Evolutionary conservation across 2,113 vertebrate species (phyloP), one percentile per base, ranked within the genome.

Genomic region (Chaetura pelagica): DNA sequence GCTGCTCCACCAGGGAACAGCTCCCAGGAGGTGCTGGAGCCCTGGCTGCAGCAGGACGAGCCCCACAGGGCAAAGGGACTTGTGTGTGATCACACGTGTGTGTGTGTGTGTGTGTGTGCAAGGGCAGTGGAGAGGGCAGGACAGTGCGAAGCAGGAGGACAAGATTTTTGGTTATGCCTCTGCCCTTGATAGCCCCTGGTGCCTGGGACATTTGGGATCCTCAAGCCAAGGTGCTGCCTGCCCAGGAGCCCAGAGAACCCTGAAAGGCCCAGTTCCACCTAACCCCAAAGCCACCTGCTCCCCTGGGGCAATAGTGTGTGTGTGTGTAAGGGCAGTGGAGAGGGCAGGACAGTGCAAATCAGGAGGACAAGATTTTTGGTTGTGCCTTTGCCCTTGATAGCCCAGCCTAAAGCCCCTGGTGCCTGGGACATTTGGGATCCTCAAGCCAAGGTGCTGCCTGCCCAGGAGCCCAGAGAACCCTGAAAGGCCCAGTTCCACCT

Each of bases 1-100:
- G 46, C 23, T 4, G 2, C 2, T 38, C 1, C 1, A 1, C 15
- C 26, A 1, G 18, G 0, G 54, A 1, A 0, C 3, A 7, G 46
- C 42, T 7, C 4, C 27, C 24, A 4, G 23, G 6, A 3, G 0
- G 12, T 0, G 8, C 10, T 30, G 3, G 42, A 13, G 2, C 1
- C 15, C 46, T 17, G 54, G 2, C 71, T 44, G 86, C 57, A 17
- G 32, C 3, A 2, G 46, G 40, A 12, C 11, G 40, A 42, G 40
- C 13, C 40, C 40, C 40, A 42, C 40, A 38, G 38, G 38, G 38
- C 38, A 38, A 38, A 38, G 38, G 38, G 38, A 38, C 38, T 38
- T 38, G 38, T 38, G 38, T 38, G 38, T 38, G 38, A 38, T 38
- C 38, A 38, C 38, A 38, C 38, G 38, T 38, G 38, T 38, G 38